phyloP scores from a whole-genome alignment of 2,888 invertebrate species.

The Apantesis nais region DNA sequence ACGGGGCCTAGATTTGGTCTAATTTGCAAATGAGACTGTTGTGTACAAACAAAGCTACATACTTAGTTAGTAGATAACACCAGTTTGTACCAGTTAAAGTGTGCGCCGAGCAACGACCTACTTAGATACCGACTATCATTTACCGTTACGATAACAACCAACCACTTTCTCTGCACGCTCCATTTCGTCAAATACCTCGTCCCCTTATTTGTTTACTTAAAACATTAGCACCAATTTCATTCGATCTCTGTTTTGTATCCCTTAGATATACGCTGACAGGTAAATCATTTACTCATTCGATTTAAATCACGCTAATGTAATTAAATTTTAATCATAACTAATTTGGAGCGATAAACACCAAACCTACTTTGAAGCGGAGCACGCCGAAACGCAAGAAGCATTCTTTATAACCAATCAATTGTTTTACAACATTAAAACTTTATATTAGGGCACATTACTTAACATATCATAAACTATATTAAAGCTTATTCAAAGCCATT shows the following conservation, averaged over 20 bases:
- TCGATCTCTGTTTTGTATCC: neutral
- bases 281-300: neutral
- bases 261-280: neutral
- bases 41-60: constrained; percentile 55
- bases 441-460: neutral
- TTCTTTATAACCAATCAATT: neutral
- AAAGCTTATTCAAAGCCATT: neutral
- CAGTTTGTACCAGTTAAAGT: constrained; percentile 68
- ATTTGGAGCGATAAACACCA: neutral
- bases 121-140: constrained; percentile 78
- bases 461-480: neutral
- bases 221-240: constrained; percentile 24
- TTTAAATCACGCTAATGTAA: neutral
- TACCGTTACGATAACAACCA: constrained; percentile 66
- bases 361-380: neutral
- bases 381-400: neutral
- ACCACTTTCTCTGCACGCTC: constrained; percentile 74
- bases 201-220: constrained; percentile 44
- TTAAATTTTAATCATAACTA: neutral
- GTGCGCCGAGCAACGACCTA: constrained; percentile 67
- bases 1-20: constrained; percentile 9
- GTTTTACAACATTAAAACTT: neutral
- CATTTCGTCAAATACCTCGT: constrained; percentile 55
- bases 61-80: constrained; percentile 61
- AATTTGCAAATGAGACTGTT: constrained; percentile 50